Conservation (phyloP, 2,888 invertebrate species). For the Rotaria macrura region DNA sequence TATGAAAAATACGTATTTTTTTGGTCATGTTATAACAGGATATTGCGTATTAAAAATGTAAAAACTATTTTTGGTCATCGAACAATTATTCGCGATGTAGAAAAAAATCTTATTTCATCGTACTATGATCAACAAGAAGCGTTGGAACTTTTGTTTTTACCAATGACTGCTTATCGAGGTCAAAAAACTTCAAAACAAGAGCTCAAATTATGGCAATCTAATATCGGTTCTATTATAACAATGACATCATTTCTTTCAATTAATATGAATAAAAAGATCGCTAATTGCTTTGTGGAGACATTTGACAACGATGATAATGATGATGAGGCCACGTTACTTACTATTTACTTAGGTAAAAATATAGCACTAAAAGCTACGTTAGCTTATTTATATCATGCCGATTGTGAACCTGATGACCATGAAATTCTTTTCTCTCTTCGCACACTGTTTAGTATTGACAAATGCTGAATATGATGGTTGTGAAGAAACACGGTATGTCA, state of each 20-base stretch:
- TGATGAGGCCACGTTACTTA: not conserved
- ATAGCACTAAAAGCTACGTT: not conserved
- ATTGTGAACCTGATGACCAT: not conserved
- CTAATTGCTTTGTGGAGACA: not conserved
- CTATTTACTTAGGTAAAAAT: not conserved
- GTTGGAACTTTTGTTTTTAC: not conserved
- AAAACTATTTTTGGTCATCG: not conserved
- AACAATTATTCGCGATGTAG: not conserved
- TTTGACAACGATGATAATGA: not conserved
- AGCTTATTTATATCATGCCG: not conserved
- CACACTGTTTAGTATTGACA: not conserved
- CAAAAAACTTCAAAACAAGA: not conserved
- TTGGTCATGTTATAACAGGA: not conserved
- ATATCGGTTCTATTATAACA: not conserved
- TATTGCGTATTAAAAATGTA: not conserved
- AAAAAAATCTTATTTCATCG: not conserved
- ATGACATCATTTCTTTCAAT: not conserved
- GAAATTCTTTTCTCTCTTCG: not conserved
- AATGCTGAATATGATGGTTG: not conserved
- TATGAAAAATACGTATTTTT: not conserved
- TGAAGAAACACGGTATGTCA: not conserved
- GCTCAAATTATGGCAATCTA: not conserved
- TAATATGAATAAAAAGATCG: not conserved
- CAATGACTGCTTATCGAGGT: not conserved
- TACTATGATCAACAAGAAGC: not conserved